phyloP scores from a whole-genome alignment of 2,797 vertebrate genomes.

The Chanos chanos region DNA sequence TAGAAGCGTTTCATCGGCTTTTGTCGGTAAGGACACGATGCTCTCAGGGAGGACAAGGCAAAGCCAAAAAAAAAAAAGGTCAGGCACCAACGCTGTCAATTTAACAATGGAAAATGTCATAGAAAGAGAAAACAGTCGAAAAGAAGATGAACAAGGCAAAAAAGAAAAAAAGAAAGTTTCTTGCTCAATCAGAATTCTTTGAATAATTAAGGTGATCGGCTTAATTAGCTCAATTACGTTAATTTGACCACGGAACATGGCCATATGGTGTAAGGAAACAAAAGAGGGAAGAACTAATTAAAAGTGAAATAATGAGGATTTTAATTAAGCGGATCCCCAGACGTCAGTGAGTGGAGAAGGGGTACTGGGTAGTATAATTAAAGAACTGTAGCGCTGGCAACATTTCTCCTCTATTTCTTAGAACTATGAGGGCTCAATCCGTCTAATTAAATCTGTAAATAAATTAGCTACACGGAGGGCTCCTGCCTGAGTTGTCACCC shows the following conservation, averaged over 20 bases:
- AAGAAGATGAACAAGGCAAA: too few relatives aligned
- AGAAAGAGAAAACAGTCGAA: too few relatives aligned
- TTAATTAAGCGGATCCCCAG: constrained; percentile 82
- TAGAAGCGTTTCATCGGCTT: too few relatives aligned
- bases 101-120: too few relatives aligned
- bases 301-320: constrained; percentile 80
- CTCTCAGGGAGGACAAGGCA: too few relatives aligned
- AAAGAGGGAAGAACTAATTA: constrained; percentile 77
- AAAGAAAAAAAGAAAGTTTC: too few relatives aligned
- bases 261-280: constrained; percentile 72
- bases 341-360: constrained; percentile 58
- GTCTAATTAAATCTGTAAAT: constrained; percentile 70
- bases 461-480: constrained; percentile 66
- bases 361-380: constrained; percentile 60
- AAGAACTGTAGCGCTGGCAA: constrained; percentile 62
- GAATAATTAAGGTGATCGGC: constrained; percentile 88
- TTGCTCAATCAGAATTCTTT: constrained; percentile 78
- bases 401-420: constrained; percentile 55
- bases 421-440: constrained; percentile 56
- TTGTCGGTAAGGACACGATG: too few relatives aligned
- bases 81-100: too few relatives aligned
- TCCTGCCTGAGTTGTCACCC: constrained; percentile 70
- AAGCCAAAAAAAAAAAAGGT: too few relatives aligned
- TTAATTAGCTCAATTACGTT: constrained; percentile 90
- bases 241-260: constrained; percentile 83